Evolutionary conservation across 2,113 vertebrate genomes (phyloP), one percentile per base, ranked within the genome.

Genomic region (Callopanchax toddi): DNA sequence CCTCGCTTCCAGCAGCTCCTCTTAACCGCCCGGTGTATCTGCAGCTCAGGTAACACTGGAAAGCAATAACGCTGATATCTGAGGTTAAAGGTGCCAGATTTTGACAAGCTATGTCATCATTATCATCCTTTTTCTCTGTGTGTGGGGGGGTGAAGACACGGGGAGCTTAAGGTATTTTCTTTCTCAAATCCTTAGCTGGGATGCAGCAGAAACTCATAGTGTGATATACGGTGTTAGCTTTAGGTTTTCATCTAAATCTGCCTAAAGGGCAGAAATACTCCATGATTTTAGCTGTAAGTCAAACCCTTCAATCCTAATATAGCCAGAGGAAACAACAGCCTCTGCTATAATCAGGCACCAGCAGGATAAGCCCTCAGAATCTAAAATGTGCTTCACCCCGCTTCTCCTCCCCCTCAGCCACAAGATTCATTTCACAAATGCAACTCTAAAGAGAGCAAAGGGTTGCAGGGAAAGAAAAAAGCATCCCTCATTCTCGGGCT

Each of bases 1-100:
- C n/a, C n/a, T n/a, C n/a, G n/a, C n/a, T n/a, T n/a, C n/a, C n/a
- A n/a, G n/a, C n/a, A n/a, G n/a, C n/a, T n/a, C n/a, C n/a, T n/a
- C n/a, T n/a, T n/a, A n/a, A n/a, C 79, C 76, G 75, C 63, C 71
- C 51, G 21, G 66, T 65, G 73, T 71, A 74, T 83, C 77, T 67
- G 67, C 74, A 63, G 79, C 70, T 11, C 60, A 55, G 44, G n/a
- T 54, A 82, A 63, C 78, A 64, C 67, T 52, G 39, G 49, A 71
- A 79, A 76, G 76, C 80, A 82, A 78, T 81, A 79, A 67, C 34
- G 17, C 67, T 64, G 73, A 78, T 76, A 79, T 64, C 61, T 29
- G 0, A 81, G 86, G 84, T 86, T 80, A 88, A 86, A 85, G 78
- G 84, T 79, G 82, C 51, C 73, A 60, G 39, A 73, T 77, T 84